These are phyloP conservation scores for Rotaria sp. DNA, from an alignment of 2,888 invertebrate species.

Conservation along the genomic window DNA sequence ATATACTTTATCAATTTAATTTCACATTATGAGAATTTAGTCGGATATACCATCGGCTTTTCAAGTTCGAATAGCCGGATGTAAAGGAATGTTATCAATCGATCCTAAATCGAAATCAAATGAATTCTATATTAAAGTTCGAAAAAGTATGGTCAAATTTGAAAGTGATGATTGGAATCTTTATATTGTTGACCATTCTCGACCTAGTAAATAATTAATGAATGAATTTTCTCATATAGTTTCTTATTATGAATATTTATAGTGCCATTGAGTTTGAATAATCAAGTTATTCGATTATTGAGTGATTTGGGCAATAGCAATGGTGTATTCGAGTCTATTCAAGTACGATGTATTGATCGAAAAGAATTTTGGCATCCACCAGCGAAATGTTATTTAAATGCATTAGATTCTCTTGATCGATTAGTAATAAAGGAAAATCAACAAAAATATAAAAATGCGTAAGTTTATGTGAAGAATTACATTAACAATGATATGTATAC, in stretches of 20 bases:
- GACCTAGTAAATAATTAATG: neutral
- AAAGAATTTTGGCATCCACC: neutral
- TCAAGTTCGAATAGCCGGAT: neutral
- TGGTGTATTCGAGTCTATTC: neutral
- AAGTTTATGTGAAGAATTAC: neutral
- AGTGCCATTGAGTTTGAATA: conserved; percentile 6
- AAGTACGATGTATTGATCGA: neutral
- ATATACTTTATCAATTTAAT: too few relatives aligned
- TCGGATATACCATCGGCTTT: neutral
- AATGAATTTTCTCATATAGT: too few relatives aligned
- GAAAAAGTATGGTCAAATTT: neutral
- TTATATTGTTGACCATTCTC: neutral
- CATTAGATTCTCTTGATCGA: neutral
- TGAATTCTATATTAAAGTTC: neutral
- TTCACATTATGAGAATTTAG: neutral
- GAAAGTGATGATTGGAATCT: neutral
- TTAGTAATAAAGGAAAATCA: neutral
- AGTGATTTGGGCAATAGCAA: neutral
- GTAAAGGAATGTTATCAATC: neutral
- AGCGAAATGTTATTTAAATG: neutral
- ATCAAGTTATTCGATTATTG: neutral
- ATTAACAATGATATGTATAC: neutral
- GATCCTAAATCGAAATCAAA: neutral
- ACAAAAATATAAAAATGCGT: neutral
- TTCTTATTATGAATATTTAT: neutral